These are phyloP conservation scores for Dipodomys merriami DNA, from an alignment of 2,113 vertebrate species.

Conservation along the genomic window DNA sequence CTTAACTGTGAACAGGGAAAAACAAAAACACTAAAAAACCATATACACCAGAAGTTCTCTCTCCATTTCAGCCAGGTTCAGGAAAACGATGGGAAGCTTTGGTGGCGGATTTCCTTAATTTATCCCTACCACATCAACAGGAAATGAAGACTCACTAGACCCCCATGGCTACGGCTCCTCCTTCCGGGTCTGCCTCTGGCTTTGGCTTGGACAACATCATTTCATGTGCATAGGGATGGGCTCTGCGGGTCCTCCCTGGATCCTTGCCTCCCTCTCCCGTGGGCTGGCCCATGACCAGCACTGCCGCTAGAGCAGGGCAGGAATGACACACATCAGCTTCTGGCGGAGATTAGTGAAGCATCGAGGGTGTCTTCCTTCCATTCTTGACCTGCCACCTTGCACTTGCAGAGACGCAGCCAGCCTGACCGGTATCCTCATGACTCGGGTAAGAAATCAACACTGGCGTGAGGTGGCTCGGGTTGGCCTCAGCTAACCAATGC, in stretches of 20 bases:
- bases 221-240: background rate
- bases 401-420: background rate
- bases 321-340: background rate
- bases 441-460: background rate
- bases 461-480: background rate
- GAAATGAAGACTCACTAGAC: background rate
- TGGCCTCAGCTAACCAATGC: background rate
- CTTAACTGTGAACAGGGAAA: background rate
- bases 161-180: no score
- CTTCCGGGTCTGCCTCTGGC: background rate
- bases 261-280: background rate
- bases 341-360: background rate
- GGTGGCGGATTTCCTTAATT: background rate
- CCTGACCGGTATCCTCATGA: background rate
- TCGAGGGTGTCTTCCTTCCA: background rate
- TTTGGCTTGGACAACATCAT: background rate
- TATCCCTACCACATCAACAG: background rate
- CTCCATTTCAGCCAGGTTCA: background rate
- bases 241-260: fast-evolving
- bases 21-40: background rate
- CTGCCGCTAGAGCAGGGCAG: background rate
- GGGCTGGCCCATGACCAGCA: background rate
- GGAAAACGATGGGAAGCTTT: background rate
- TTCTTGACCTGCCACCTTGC: background rate
- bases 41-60: background rate